phyloP scores from a whole-genome alignment of 1,140 invertebrate species.

The Pachyrhynchus sulphureomaculatus region DNA sequence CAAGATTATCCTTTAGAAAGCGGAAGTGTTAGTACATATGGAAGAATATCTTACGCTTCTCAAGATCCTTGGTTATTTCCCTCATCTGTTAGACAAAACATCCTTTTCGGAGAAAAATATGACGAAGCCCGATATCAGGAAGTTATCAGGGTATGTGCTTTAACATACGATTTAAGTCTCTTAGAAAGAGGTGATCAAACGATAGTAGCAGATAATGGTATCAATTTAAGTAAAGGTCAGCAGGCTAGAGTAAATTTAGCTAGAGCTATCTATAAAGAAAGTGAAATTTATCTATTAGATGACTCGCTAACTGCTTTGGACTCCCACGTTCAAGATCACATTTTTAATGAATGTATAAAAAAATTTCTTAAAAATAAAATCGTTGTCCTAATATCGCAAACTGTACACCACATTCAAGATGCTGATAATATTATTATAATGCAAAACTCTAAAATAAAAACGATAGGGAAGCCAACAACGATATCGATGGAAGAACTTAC shows the following conservation, averaged over 20 bases:
- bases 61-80: constrained; percentile 80
- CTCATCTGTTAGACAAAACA: constrained; percentile 62
- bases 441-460: constrained; percentile 50
- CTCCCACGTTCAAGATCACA: constrained; percentile 74
- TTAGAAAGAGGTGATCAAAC: constrained; percentile 72
- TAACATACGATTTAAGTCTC: constrained; percentile 68
- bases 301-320: constrained; percentile 78
- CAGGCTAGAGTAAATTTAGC: constrained; percentile 87
- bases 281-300: constrained; percentile 79
- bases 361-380: constrained; percentile 71
- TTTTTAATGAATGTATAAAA: constrained; percentile 73
- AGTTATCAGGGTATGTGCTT: constrained; percentile 53
- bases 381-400: constrained; percentile 75
- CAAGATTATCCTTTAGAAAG: constrained; percentile 65
- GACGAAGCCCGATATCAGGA: constrained; percentile 53
- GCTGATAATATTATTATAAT: constrained; percentile 69
- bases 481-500: constrained; percentile 20
- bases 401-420: constrained; percentile 78
- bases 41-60: constrained; percentile 73
- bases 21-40: constrained; percentile 64
- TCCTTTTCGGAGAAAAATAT: constrained; percentile 59
- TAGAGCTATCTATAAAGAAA: constrained; percentile 75
- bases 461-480: constrained; percentile 50
- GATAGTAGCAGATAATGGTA: constrained; percentile 78
- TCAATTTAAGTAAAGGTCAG: constrained; percentile 81